Base-by-base conservation (phyloP, 2,797 vertebrate species). In the Intellagama lesueurii region DNA sequence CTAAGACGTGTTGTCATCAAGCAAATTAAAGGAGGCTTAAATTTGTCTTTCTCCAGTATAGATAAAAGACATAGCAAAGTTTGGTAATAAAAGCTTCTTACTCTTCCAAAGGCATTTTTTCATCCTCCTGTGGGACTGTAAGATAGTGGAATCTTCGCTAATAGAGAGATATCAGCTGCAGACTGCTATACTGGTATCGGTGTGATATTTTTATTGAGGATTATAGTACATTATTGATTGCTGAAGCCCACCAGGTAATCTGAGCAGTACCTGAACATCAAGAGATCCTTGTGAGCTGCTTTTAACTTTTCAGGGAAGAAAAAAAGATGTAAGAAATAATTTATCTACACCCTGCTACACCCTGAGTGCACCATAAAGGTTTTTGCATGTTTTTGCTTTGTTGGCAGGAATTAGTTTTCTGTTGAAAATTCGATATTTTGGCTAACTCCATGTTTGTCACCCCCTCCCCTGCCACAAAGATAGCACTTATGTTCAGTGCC, bases 271-370 rank as follows among this genome's bases (percentile, higher is more conserved):
- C 32, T 49, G 11, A 64, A 66, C 44, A 32, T 32, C 44, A 32
- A 49, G 24, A 83, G 49, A 87, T 4, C 22, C 30, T 66, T 75
- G 4, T 82, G 47, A 82, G 19, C 40, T n/a, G 28, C 35, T 66
- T 24, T 56, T 82, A 76, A 14, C 24, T 82, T 75, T 82, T 66
- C 4, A 35, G n/a, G 35, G 14, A 86, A 66, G 17, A 47, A 30
- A 19, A 19, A 6, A 12, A 60, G 5, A n/a, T 47, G 8, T 30
- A 86, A 79, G 35, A 49, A 77, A 0, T 80, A 8, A 32, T 87
- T 77, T 91, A 93, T 87, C 86, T 24, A 76, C 81, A 70, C 81
- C 70, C 52, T 6, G 0, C 86, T 19, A 76, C 81, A 70, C 82
- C 70, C 52, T 6, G 0, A 0, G 5, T 81, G 22, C 86, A 86